These are phyloP conservation scores for Steinernema carpocapsae DNA, from an alignment of 2,888 invertebrate species.

Conservation along the genomic window DNA sequence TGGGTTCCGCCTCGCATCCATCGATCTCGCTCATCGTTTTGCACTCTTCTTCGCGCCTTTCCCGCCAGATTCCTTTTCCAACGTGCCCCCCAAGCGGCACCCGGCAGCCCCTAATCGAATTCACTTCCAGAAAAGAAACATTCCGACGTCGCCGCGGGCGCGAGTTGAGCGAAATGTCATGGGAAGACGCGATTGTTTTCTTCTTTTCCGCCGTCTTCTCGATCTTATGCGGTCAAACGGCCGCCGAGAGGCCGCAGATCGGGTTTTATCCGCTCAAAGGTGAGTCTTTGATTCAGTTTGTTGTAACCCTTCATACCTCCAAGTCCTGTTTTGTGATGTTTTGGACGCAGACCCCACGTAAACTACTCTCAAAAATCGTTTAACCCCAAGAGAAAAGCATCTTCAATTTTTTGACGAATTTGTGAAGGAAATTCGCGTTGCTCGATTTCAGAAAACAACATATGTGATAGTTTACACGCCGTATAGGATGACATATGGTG, in stretches of 20 bases:
- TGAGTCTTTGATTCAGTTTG: neutral
- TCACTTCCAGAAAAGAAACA: slow-evolving; percentile 9
- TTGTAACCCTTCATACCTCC: no score
- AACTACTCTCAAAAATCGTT: no score
- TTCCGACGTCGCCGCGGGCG: neutral
- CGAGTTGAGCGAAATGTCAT: neutral
- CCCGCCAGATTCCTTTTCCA: neutral
- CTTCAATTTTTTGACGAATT: no score
- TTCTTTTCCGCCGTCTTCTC: slow-evolving; percentile 13
- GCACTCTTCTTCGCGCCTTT: slow-evolving; percentile 5
- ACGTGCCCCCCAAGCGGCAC: neutral
- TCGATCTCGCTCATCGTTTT: slow-evolving; percentile 3
- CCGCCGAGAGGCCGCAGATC: slow-evolving; percentile 18
- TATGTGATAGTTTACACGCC: no score
- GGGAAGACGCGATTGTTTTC: slow-evolving; percentile 18
- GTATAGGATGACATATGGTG: no score
- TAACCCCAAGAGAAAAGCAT: no score
- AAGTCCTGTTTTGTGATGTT: no score
- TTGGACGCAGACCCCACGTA: no score
- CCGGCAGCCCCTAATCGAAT: slow-evolving; percentile 3
- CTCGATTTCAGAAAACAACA: no score
- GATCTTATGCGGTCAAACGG: neutral
- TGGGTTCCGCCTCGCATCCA: neutral
- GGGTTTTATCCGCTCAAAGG: slow-evolving; percentile 26
- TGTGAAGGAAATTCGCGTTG: no score